A percentile compares a stretch with the other conserved stretches of the same genome.
These are phyloP conservation scores for Diarsia mendica DNA, from an alignment of 2,888 invertebrate genomes.

Conservation along the genomic window DNA sequence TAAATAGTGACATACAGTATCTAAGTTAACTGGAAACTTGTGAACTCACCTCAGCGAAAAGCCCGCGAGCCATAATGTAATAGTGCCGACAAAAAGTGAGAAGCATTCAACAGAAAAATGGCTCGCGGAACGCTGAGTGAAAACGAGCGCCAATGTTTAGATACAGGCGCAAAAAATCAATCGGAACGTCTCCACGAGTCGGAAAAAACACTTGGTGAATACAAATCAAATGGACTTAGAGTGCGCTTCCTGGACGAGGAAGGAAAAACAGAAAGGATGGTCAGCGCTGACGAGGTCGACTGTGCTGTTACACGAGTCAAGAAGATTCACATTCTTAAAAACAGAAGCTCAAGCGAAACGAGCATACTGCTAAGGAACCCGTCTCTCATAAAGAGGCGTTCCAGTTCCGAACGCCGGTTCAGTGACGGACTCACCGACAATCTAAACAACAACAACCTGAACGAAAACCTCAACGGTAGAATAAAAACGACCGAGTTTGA, in stretches of 20 bases:
- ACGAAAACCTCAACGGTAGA: conserved; percentile 84
- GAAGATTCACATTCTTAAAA: conserved; percentile 88
- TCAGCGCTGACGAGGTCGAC: conserved; percentile 87
- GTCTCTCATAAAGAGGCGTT: conserved; percentile 83
- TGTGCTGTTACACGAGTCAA: conserved; percentile 84
- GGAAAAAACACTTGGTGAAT: conserved; percentile 80
- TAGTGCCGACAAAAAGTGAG: conserved; percentile 61
- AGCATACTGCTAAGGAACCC: conserved; percentile 86
- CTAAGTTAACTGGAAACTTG: conserved; percentile 63
- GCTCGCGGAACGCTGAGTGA: conserved; percentile 87
- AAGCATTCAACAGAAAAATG: conserved; percentile 78
- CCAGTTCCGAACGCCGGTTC: conserved; percentile 80
- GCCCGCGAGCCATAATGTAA: conserved; percentile 75
- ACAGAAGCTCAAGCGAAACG: conserved; percentile 88
- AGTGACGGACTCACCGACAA: conserved; percentile 80
- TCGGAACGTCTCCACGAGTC: conserved; percentile 81
- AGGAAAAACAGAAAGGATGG: conserved; percentile 87
- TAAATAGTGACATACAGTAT: conserved; percentile 60
- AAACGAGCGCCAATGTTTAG: conserved; percentile 85
- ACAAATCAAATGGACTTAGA: conserved; percentile 82
- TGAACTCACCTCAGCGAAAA: conserved; percentile 61
- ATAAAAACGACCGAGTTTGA: conserved; percentile 74
- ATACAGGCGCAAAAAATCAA: conserved; percentile 82
- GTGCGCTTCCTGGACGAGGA: conserved; percentile 88
- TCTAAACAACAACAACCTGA: conserved; percentile 82